A percentile compares a stretch with the other conserved stretches of the same genome.
These are phyloP conservation scores for Paratilapia polleni DNA, from an alignment of 2,113 vertebrate species.

Conservation along the genomic window DNA sequence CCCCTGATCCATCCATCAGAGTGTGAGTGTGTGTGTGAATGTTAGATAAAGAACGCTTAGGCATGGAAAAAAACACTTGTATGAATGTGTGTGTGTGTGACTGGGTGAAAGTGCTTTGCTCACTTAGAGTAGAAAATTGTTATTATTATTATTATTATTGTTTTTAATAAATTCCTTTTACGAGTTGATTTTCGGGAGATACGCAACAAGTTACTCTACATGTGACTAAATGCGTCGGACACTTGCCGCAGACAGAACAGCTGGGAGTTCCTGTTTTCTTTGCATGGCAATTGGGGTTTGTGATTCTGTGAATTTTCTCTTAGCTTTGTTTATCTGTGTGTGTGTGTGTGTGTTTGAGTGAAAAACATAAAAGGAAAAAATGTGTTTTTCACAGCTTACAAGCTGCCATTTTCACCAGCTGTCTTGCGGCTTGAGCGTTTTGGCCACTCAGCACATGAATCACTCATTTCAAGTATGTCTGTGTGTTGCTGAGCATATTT, in stretches of 20 bases:
- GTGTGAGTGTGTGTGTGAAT: no score
- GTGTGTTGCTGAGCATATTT: constrained; percentile 5
- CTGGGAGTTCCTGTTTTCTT: constrained; percentile 10
- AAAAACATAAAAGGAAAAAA: background rate
- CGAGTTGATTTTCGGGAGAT: background rate
- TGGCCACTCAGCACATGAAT: constrained; percentile 39
- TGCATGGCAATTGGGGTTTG: constrained; percentile 13
- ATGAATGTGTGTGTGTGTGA: no score
- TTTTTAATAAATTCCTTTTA: background rate
- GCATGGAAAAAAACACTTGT: no score
- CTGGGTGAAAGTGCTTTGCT: no score
- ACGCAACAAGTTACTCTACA: background rate
- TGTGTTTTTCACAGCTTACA: constrained; percentile 25
- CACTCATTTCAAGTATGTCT: constrained; percentile 13
- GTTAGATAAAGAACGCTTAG: no score
- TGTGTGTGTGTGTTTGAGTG: constrained; percentile 10
- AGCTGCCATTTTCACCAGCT: constrained; percentile 9
- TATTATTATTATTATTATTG: no score
- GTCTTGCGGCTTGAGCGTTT: background rate
- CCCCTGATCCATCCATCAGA: no score
- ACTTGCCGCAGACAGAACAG: background rate
- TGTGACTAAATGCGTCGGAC: background rate
- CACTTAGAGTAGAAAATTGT: no score
- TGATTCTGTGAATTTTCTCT: constrained; percentile 13
- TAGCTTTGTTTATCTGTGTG: constrained; percentile 14